Base-by-base conservation (phyloP, 1,140 invertebrate genomes). In the Leptopilina boulardi region DNA sequence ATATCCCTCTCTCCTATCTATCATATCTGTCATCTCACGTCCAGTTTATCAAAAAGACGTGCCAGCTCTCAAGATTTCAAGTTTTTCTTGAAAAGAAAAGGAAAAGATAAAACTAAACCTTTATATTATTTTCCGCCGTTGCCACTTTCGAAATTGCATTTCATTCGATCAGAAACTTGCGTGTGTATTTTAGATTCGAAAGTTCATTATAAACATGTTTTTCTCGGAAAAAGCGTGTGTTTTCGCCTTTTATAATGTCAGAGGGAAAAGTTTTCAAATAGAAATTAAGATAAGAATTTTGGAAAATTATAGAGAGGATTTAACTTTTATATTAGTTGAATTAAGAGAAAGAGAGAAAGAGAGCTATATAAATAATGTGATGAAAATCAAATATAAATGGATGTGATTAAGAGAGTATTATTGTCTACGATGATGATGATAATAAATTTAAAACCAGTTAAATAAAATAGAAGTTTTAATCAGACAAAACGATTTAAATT, bases 41-140 rank as follows among this genome's bases (percentile, higher is more conserved):
- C 23, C 59, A 30, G 13, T 30, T n/a, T 26, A 8, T 30, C 59
- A 66, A 66, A n/a, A 66, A 15, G 23, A 66, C 26, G 26, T 30
- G 23, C 59, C 15, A 66, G 23, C 56, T 66, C 56, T 30, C 23
- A 66, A 66, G 56, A 66, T 66, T 66, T 66, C 21, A 26, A 66
- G 10, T 66, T 66, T 3, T 4, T 23, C 2, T 30, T 6, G 3
- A 2, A 15, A 30, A 0, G 23, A 66, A 66, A 15, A 26, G 11
- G 30, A 66, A 15, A 66, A 30, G 21, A 38, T 38, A 38, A 38
- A 38, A 38, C 34, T 9, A 38, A 38, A 6, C 34, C 2, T 34
- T 6, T 0, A 38, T 11, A 30, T 3, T 26, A 54, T 66, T 30
- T 34, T 26, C 26, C n/a, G 8, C 6, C 3, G 26, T 2, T 21